Conservation (phyloP, 2,113 vertebrate species). For the Pica pica region DNA sequence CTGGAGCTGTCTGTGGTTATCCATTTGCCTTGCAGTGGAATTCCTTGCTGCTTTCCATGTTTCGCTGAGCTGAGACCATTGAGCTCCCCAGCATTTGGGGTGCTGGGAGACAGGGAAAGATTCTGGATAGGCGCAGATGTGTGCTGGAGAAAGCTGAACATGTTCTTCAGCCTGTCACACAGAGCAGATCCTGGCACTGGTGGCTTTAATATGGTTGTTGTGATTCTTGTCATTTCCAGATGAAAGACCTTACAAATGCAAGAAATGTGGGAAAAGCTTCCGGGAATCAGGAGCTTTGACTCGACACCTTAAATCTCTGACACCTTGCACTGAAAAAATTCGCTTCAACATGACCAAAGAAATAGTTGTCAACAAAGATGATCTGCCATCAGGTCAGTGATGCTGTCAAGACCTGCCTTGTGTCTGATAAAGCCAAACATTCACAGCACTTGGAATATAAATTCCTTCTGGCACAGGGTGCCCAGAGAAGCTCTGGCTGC, state of each 20-base stretch:
- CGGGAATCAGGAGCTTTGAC: conserved; percentile 95
- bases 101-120: background rate
- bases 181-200: background rate
- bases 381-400: conserved; percentile 77
- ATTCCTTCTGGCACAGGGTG: background rate
- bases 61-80: background rate
- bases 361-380: conserved; percentile 82
- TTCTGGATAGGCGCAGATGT: background rate
- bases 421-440: background rate
- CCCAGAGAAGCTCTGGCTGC: background rate
- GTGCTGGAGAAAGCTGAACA: background rate
- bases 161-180: accelerated
- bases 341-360: conserved; percentile 89
- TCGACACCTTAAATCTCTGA: conserved; percentile 92
- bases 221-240: conserved; percentile 64
- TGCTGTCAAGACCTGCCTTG: background rate
- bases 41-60: background rate
- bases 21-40: background rate
- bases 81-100: background rate
- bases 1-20: background rate
- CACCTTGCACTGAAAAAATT: conserved; percentile 94
- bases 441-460: background rate
- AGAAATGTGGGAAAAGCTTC: conserved; percentile 93
- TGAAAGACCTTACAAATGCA: conserved; percentile 93
- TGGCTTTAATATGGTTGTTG: background rate